Evolutionary conservation across 1,140 invertebrate genomes (phyloP).

Genomic region (Sinella curviseta): DNA sequence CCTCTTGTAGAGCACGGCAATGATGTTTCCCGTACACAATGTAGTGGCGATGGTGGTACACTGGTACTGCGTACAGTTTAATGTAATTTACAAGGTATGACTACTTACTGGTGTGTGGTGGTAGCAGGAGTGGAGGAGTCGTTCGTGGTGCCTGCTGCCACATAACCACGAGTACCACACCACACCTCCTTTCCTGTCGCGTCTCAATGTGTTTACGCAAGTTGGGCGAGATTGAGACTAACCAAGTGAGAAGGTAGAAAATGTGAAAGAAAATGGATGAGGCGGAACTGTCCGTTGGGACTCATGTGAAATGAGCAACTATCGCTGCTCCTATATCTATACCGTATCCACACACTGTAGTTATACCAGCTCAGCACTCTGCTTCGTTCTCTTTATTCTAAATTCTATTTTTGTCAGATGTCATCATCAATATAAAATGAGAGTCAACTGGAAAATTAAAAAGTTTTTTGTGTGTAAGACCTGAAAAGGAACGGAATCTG

Average conservation of each 20-base stretch:
- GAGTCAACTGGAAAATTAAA: constrained; percentile 12
- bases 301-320: constrained; percentile 12
- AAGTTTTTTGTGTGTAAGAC: neutral
- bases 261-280: constrained; percentile 26
- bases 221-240: constrained; percentile 14
- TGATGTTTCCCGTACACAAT: no score
- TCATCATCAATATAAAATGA: constrained; percentile 10
- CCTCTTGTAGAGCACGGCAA: no score
- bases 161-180: constrained; percentile 7
- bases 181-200: constrained; percentile 21
- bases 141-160: neutral
- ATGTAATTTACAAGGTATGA: constrained; percentile 18
- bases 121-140: no score
- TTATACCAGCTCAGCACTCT: neutral
- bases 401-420: constrained; percentile 2
- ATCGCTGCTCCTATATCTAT: neutral
- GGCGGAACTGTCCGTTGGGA: constrained; percentile 18
- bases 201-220: constrained; percentile 21
- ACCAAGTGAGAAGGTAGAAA: constrained; percentile 27
- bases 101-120: neutral
- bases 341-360: neutral
- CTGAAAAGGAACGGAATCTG: neutral
- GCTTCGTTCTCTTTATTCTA: neutral
- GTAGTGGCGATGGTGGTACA: no score
- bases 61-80: neutral